Evolutionary conservation across 2,797 vertebrate genomes (phyloP).

Genomic region (Benthosema pterotum): DNA sequence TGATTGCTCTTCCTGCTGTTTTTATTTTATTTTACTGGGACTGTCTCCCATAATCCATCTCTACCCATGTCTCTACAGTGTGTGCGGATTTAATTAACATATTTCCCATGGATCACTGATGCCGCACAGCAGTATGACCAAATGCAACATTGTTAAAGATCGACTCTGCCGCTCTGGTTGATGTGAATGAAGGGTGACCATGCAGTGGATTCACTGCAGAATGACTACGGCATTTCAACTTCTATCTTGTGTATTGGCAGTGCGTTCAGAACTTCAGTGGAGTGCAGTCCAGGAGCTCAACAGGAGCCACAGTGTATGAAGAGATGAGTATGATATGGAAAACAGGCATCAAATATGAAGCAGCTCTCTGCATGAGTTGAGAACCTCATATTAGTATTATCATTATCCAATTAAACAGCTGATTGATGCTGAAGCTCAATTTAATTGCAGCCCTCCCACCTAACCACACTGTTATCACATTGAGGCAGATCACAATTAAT

Average conservation of each 20-base stretch:
- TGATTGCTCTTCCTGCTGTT: slow-evolving; percentile 64
- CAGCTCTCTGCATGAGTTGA: slow-evolving; percentile 24
- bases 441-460: slow-evolving; percentile 47
- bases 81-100: slow-evolving; percentile 65
- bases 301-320: slow-evolving; percentile 6
- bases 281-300: slow-evolving; percentile 11
- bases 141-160: slow-evolving; percentile 43
- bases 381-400: slow-evolving; percentile 50
- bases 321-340: not conserved
- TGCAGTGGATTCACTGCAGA: slow-evolving; percentile 8
- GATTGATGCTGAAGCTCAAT: slow-evolving; percentile 54
- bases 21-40: slow-evolving; percentile 65
- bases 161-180: slow-evolving; percentile 40
- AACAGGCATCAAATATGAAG: slow-evolving; percentile 20
- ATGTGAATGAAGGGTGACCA: slow-evolving; percentile 22
- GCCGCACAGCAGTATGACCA: slow-evolving; percentile 45
- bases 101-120: slow-evolving; percentile 47
- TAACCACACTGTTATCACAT: slow-evolving; percentile 54
- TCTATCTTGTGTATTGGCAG: slow-evolving; percentile 1
- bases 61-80: no score
- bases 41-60: slow-evolving; percentile 74
- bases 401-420: slow-evolving; percentile 63
- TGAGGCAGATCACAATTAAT: slow-evolving; percentile 24
- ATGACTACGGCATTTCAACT: slow-evolving; percentile 25
- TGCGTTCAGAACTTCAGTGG: not conserved